Conservation (phyloP, 2,888 invertebrate species). For the Callyntrura guangdongensis region DNA sequence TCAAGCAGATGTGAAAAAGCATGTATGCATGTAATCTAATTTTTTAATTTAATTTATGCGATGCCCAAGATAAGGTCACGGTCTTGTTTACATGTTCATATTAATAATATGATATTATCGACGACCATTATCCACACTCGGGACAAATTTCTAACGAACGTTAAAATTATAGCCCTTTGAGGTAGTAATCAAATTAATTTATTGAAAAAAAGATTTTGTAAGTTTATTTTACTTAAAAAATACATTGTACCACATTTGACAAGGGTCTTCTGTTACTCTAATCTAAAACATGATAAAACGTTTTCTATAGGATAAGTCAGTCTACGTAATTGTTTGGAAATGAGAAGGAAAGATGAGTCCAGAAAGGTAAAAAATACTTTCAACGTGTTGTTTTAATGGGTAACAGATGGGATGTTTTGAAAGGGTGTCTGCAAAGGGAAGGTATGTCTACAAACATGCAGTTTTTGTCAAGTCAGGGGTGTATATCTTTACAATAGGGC, state of each 20-base stretch:
- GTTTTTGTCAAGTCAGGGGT: neutral
- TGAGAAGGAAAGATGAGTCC: constrained; percentile 25
- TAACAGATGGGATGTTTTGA: neutral
- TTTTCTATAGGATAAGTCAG: constrained; percentile 44
- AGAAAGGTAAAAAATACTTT: constrained; percentile 29
- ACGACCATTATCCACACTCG: no score
- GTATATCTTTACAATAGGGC: no score
- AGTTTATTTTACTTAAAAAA: constrained; percentile 15
- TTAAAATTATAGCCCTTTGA: no score
- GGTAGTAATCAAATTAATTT: neutral
- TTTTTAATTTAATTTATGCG: no score
- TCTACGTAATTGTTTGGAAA: neutral
- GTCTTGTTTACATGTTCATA: no score
- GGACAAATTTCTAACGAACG: no score
- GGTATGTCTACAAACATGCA: neutral
- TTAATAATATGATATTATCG: no score
- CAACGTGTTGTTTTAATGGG: neutral
- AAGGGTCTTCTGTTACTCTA: neutral
- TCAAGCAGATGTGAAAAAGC: no score
- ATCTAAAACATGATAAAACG: neutral
- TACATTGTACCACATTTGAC: neutral
- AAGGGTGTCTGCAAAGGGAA: constrained; percentile 7
- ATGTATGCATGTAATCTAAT: no score
- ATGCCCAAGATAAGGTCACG: no score
- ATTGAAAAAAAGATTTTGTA: constrained; percentile 24